Base-by-base conservation (phyloP, 2,888 invertebrate species). In the Stenoptilia bipunctidactyla region DNA sequence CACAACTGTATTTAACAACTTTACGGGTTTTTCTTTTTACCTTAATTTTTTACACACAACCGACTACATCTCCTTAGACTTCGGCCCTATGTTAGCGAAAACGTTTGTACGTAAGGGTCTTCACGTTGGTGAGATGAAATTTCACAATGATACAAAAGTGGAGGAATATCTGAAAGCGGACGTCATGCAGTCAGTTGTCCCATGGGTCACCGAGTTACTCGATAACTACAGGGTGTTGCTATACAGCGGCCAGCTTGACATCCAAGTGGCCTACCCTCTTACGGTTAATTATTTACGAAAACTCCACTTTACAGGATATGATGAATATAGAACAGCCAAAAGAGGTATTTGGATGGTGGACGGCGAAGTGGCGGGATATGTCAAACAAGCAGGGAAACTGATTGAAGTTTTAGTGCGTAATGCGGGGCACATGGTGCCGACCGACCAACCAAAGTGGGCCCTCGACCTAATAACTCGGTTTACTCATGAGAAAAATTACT, bases 161-260 rank as follows among this genome's bases (percentile, higher is more conserved):
- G 93, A 94, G 61, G 55, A 82, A 4, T 85, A 90, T 61, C 68
- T 97, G 14, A 86, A 88, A 47, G 72, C 83, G 30, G 97, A 97
- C 66, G 85, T 95, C 0, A 92, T 95, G 91, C 88, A 92, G 56
- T 91, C 92, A 0, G 90, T 94, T 5, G 91, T 92, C 4, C 87
- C 87, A 0, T 89, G 90, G 87, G 76, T 94, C 40, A 82, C 88
- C 0, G 89, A 90, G 51, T 70, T 94, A 0, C 61, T 93, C 0
- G 80, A 88, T 27, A 70, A 88, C 51, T 92, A 91, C 55, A 80
- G 86, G 62, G 88, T 94, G 12, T 85, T 96, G 35, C 86, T 96
- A 44, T 97, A 96, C 66, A 96, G 90, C 61, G 97, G 97, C 0
- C 96, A 97, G 61, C 65, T 97, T 47, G 97, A 97, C 65, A 91